Percentiles rank a stretch among this genome's conserved stretches.
phyloP scores from a whole-genome alignment of 2,888 invertebrate species.

The Leptopilina drosophilae region DNA sequence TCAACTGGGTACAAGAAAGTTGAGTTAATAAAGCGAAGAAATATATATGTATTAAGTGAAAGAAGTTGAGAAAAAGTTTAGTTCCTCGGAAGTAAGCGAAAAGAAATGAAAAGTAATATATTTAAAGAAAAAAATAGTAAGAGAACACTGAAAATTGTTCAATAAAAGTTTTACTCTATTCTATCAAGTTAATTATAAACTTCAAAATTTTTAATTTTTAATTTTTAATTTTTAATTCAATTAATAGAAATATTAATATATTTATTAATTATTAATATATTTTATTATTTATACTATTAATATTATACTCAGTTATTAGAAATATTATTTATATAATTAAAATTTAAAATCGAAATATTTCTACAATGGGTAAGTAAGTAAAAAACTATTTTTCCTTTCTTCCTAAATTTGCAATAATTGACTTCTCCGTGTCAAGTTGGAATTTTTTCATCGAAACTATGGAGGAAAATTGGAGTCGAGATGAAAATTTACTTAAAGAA shows the following conservation, averaged over 20 bases:
- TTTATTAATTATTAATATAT: no score
- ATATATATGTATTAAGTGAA: neutral
- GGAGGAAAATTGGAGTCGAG: neutral
- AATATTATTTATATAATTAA: no score
- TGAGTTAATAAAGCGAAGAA: constrained; percentile 8
- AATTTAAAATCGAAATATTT: no score
- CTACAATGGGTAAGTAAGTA: neutral
- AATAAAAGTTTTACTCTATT: neutral
- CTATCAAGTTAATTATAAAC: neutral
- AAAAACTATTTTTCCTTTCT: neutral
- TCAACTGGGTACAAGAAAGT: neutral
- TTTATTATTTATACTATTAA: no score
- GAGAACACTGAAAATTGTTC: neutral
- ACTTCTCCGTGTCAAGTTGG: neutral
- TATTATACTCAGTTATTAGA: no score
- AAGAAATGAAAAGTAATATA: constrained; percentile 21
- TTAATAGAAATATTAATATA: no score
- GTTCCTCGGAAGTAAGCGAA: neutral
- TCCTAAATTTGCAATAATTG: neutral
- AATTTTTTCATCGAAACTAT: neutral
- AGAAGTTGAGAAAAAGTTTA: constrained; percentile 24
- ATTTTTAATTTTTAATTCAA: no score
- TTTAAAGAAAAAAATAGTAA: neutral
- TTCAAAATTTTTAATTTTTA: no score
- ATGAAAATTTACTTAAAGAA: neutral